phyloP scores from a whole-genome alignment of 2,888 invertebrate species.

The Chironomus tentans region DNA sequence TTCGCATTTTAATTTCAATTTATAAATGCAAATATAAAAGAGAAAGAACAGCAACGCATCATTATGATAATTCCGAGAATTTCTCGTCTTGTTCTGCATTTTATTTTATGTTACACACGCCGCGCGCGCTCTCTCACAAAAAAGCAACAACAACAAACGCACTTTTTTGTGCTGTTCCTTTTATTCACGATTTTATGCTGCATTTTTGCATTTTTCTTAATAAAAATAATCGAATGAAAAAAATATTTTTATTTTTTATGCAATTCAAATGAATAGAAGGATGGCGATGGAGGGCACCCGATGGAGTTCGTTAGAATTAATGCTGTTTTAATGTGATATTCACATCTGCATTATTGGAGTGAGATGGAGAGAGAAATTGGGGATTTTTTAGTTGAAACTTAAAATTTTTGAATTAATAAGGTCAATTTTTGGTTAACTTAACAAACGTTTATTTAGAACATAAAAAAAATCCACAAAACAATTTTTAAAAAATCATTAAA shows the following conservation, averaged over 20 bases:
- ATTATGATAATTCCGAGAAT: slow-evolving; percentile 8
- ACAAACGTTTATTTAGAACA: too few species aligned
- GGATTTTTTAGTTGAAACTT: neutral
- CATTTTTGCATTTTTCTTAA: neutral
- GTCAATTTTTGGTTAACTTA: too few species aligned
- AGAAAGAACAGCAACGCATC: neutral
- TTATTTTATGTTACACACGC: neutral
- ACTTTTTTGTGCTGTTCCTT: neutral
- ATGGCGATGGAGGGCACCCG: neutral
- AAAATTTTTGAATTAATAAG: too few species aligned
- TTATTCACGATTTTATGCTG: neutral
- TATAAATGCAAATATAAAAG: too few species aligned
- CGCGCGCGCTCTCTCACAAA: neutral
- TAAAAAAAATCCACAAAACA: too few species aligned
- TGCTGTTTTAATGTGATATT: neutral
- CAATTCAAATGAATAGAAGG: too few species aligned
- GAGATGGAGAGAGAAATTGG: neutral
- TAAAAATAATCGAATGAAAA: neutral
- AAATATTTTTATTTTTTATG: neutral
- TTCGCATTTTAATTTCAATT: too few species aligned
- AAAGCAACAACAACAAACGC: neutral
- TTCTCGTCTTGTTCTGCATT: neutral
- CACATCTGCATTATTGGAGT: neutral
- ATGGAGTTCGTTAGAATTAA: neutral
- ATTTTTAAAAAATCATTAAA: too few species aligned